Evolutionary conservation across 2,797 vertebrate genomes (phyloP), one percentile per base, ranked within the genome.

Genomic region (Podarcis lilfordi): DNA sequence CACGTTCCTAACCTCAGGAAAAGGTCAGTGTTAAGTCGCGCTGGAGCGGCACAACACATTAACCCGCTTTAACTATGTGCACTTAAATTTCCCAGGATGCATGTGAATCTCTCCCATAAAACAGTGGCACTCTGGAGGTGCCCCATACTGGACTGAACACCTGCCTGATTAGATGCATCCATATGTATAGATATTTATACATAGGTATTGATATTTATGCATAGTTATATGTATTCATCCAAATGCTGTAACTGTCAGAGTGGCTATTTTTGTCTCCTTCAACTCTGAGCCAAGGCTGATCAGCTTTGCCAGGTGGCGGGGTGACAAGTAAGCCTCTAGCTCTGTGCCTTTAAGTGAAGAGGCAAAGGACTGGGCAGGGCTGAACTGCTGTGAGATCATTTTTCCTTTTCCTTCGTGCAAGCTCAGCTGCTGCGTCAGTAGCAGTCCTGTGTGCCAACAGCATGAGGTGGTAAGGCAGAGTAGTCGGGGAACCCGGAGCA

Each of bases 281-380:
- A 27, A 7, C 10, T 84, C 68, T 27, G 11, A 6, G 21, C n/a
- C 5, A 66, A 84, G 59, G 29, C 40, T 19, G 55, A 87, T 64
- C 68, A 35, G 29, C 59, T 66, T 85, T 76, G 71, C 43, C 86
- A 75, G 35, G 29, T 29, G 59, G 59, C 85, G 6, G 27, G 61
- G 32, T 81, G 86, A 61, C 82, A 80, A 81, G 61, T n/a, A 69
- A 81, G 69, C 59, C 11, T 32, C 50, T 81, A 78, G 86, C 86
- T 85, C 59, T 77, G 82, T 43, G 77, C 86, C 86, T 87, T 87
- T 84, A 87, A 87, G 64, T 29, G 27, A n/a, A 27, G 21, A 82
- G 35, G 50, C 50, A 80, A 79, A 37, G 69, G 37, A 35, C 50
- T 66, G 66, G 68, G 81, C 68, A 84, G 45, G 40, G 81, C 82